A percentile compares a stretch with the other conserved stretches of the same genome.
Evolutionary conservation across 1,140 invertebrate genomes (phyloP).

Genomic region (Caenorhabditis inopinata): DNA sequence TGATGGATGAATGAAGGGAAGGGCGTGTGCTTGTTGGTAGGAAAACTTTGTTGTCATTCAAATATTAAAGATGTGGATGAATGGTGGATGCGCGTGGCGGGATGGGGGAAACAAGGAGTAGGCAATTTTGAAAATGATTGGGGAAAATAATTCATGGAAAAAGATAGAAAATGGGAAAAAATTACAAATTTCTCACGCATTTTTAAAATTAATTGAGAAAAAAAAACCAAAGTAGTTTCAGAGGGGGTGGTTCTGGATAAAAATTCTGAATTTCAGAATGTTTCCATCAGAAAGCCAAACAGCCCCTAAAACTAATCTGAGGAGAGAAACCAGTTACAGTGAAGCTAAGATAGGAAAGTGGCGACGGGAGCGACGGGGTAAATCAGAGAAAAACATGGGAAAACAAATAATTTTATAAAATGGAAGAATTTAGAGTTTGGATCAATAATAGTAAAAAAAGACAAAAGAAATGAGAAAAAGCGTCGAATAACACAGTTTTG

Average conservation of each 20-base stretch:
- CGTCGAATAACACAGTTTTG: constrained; percentile 1
- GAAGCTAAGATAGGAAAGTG: constrained; percentile 2
- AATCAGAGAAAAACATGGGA: not conserved
- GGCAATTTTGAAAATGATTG: no score
- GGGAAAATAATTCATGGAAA: no score
- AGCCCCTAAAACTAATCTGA: not conserved
- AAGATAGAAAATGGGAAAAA: not conserved
- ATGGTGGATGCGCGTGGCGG: not conserved
- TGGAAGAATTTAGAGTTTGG: no score
- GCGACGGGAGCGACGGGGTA: not conserved
- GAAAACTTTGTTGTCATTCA: not conserved
- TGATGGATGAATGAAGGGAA: not conserved
- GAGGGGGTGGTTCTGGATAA: no score
- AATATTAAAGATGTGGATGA: not conserved
- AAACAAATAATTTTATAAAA: not conserved
- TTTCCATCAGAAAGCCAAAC: no score
- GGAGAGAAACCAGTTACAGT: not conserved
- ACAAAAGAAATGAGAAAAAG: no score
- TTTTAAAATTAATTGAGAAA: not conserved
- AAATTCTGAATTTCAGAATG: no score
- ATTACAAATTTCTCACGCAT: not conserved
- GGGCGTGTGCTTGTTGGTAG: not conserved
- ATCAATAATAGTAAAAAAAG: no score
- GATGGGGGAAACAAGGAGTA: not conserved
- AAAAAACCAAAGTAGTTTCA: no score